Percentiles rank a stretch among this genome's conserved stretches.
These are phyloP conservation scores for Amphipyra berbera DNA, from an alignment of 2,888 invertebrate genomes.

Conservation along the genomic window DNA sequence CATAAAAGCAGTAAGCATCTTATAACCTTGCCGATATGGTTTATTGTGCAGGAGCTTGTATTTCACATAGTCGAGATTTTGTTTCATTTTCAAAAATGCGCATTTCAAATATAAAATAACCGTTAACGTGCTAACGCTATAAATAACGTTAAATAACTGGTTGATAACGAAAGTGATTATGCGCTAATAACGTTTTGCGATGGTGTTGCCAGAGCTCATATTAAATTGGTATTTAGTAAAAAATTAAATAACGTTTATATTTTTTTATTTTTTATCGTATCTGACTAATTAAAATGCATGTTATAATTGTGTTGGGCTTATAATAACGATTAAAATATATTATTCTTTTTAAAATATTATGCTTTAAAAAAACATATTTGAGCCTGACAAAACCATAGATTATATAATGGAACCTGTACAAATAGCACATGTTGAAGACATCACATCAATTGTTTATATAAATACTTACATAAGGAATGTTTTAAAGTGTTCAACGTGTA, in stretches of 20 bases:
- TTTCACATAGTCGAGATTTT: conserved; percentile 45
- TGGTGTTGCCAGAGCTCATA: conserved; percentile 39
- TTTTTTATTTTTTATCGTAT: not conserved
- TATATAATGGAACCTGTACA: not conserved
- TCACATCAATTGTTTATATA: no score
- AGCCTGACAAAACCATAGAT: not conserved
- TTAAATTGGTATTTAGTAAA: not conserved
- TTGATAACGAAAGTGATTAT: conserved; percentile 78
- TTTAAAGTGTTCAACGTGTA: no score
- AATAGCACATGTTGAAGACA: no score
- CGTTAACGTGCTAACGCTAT: conserved; percentile 42
- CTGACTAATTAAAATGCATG: conserved; percentile 27
- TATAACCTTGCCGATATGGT: not conserved
- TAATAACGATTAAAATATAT: conserved; percentile 9
- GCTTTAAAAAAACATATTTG: not conserved
- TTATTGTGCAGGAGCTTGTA: conserved; percentile 10
- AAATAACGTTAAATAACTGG: conserved; percentile 35
- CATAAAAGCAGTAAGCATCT: no score
- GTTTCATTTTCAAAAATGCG: conserved; percentile 84
- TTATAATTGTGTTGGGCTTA: conserved; percentile 18
- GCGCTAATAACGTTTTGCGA: conserved; percentile 40
- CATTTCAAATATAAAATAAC: conserved; percentile 34
- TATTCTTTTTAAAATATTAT: not conserved
- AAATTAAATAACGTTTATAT: not conserved
- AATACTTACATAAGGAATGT: no score